Conservation (phyloP, 2,888 invertebrate genomes). For the Abscondita cerata region DNA sequence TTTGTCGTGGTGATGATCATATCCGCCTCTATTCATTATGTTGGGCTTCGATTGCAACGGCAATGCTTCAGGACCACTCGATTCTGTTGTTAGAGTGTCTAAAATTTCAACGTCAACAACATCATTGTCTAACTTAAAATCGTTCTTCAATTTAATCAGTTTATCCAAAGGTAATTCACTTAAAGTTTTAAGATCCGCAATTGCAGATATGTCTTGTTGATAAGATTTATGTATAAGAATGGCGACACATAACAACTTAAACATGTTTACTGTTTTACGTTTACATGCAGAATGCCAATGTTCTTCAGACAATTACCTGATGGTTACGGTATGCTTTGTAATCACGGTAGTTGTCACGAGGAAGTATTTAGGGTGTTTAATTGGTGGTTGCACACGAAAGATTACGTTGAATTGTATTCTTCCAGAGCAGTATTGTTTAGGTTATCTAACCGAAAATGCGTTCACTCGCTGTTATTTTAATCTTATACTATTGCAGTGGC, state of each 20-base stretch:
- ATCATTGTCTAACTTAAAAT: slow-evolving; percentile 49
- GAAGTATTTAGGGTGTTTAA: slow-evolving; percentile 18
- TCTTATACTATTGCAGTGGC: not conserved
- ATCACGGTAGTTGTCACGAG: slow-evolving; percentile 19
- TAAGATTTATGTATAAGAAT: slow-evolving; percentile 13
- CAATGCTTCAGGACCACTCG: slow-evolving; percentile 46
- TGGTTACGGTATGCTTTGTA: not conserved
- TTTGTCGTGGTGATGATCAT: slow-evolving; percentile 47
- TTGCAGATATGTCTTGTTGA: slow-evolving; percentile 48
- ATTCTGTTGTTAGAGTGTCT: slow-evolving; percentile 7
- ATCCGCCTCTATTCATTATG: slow-evolving; percentile 46
- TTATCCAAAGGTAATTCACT: slow-evolving; percentile 75
- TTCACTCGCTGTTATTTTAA: not conserved
- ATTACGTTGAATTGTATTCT: slow-evolving; percentile 22
- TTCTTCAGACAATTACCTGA: slow-evolving; percentile 1
- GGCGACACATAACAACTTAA: slow-evolving; percentile 1
- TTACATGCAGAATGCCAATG: slow-evolving; percentile 4
- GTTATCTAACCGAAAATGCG: slow-evolving; percentile 11
- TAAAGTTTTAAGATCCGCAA: slow-evolving; percentile 61
- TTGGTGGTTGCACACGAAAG: slow-evolving; percentile 39
- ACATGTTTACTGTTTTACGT: slow-evolving; percentile 8
- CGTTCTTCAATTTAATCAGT: slow-evolving; percentile 68
- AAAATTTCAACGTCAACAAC: slow-evolving; percentile 7
- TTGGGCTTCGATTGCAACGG: slow-evolving; percentile 47
- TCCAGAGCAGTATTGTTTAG: slow-evolving; percentile 10